Base-by-base conservation (phyloP, 2,888 invertebrate genomes). In the Seira ritae region DNA sequence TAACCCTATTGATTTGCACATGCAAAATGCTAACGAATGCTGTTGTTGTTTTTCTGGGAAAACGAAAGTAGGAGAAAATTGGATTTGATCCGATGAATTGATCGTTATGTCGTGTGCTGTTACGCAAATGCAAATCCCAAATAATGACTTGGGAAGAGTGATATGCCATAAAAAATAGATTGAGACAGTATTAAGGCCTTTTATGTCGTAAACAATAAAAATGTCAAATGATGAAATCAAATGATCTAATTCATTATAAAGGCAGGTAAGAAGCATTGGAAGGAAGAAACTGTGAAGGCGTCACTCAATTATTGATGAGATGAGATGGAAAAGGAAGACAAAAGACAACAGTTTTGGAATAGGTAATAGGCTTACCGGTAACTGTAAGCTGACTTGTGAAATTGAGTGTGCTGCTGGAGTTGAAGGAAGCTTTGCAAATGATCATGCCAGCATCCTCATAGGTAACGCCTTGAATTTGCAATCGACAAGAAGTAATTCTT, bases 401-500 rank as follows among this genome's bases (percentile, higher is more conserved):
- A 17, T 55, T 55, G 12, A 42, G 46, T 84, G 24, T 23, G 23
- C 17, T 19, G 60, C 77, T 76, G 73, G 65, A 10, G 67, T 67
- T n/a, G 82, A 67, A 84, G n/a, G 80, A 80, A 8, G 82, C 86
- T 67, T 80, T 82, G 71, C 88, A 89, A 23, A 83, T 68, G 46
- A 88, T 84, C 3, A n/a, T 71, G n/a, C 89, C 89, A 62, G 80
- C 83, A 70, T 89, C 89, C 55, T 88, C 87, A 69, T 83, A 80
- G 1, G 77, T 84, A 12, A 89, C 84, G 15, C 87, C 83, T 4
- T 85, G 87, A 22, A 89, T 89, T 74, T 84, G 82, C n/a, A 87
- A 75, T 37, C 84, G 76, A 73, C 85, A 84, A 15, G 75, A 71
- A 22, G 42, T 67, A 20, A 83, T 80, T 20, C 37, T 78, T 68